phyloP scores from a whole-genome alignment of 2,113 vertebrate genomes.

The Cygnus buccinator region DNA sequence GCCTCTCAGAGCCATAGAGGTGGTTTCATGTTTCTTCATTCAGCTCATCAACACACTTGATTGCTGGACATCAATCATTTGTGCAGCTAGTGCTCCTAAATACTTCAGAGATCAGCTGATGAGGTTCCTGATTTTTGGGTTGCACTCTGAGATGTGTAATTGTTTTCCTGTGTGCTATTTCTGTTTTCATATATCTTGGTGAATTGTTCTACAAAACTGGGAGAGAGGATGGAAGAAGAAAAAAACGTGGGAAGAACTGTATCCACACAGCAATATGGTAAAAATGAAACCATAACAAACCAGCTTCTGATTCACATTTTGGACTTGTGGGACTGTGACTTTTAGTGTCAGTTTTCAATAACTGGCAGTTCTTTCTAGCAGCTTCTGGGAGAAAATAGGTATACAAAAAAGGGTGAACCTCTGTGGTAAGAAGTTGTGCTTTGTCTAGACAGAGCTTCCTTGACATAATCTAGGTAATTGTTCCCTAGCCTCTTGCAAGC shows the following conservation, averaged over 20 bases:
- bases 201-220: background rate
- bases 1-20: background rate
- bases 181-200: background rate
- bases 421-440: background rate
- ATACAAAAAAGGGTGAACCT: background rate
- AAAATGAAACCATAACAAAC: background rate
- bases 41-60: background rate
- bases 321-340: background rate
- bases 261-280: background rate
- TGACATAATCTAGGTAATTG: background rate
- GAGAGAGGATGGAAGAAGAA: background rate
- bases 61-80: background rate
- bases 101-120: background rate
- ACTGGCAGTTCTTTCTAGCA: background rate
- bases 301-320: background rate
- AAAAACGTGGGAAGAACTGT: background rate
- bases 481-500: conserved; percentile 7
- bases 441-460: conserved; percentile 31
- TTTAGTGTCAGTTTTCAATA: background rate
- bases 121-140: background rate
- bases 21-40: background rate
- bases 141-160: background rate
- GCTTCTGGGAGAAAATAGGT: background rate
- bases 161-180: background rate
- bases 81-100: background rate